phyloP scores from a whole-genome alignment of 2,113 vertebrate species.

The Datnioides undecimradiatus region DNA sequence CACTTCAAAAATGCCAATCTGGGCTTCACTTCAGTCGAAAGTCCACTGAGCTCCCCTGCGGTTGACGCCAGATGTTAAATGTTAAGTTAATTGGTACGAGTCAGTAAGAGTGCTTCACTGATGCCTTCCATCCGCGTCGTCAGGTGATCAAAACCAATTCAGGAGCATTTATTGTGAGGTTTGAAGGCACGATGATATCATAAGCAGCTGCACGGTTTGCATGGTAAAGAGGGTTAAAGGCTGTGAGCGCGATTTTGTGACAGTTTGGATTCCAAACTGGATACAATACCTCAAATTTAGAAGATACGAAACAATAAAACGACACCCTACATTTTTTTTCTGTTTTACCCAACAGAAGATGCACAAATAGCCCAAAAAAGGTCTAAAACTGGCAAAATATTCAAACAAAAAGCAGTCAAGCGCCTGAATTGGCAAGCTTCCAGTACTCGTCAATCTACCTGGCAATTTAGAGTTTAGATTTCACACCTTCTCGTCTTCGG shows the following conservation, averaged over 20 bases:
- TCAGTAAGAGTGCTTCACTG: constrained; percentile 2
- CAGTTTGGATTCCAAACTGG: not conserved
- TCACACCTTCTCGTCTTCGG: not conserved
- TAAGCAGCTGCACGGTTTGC: not conserved
- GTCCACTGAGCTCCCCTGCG: constrained; percentile 19
- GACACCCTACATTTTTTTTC: not conserved
- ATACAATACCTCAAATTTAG: not conserved
- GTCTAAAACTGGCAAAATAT: not conserved
- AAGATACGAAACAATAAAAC: not conserved
- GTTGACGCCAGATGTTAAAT: constrained; percentile 60
- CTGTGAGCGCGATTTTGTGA: not conserved
- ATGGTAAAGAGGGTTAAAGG: not conserved
- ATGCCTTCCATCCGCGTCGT: too few species aligned
- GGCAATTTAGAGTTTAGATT: not conserved
- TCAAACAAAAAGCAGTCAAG: not conserved
- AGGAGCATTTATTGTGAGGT: not conserved
- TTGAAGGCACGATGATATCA: not conserved
- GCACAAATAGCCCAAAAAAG: too few species aligned
- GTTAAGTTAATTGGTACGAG: constrained; percentile 26
- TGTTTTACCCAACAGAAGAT: not conserved
- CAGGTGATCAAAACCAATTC: not conserved
- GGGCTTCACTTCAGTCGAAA: constrained; percentile 58
- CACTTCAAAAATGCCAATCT: constrained; percentile 41
- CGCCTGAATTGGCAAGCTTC: not conserved
- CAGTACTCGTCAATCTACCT: not conserved